Base-by-base conservation (phyloP, 2,797 vertebrate genomes). In the Meda fulgida region DNA sequence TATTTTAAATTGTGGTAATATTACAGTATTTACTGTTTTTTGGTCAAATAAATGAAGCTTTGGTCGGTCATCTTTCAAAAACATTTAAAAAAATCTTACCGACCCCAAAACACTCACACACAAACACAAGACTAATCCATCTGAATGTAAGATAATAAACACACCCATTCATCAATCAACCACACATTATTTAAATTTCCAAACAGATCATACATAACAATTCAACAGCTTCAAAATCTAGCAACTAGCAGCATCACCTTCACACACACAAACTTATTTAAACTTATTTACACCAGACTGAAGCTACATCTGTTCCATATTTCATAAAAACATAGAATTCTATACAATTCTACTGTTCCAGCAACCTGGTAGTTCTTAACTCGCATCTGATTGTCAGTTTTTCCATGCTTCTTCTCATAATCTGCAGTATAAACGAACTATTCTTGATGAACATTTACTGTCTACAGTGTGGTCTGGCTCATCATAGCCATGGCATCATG, bases 401-500 rank as follows among this genome's bases (percentile, higher is more conserved):
- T 75, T 75, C 21, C 26, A 46, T 11, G 4, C 29, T 16, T 26
- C 7, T 48, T 43, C 38, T 34, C 18, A 23, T 63, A 75, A 36
- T 23, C 43, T 83, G 46, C 46, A 18, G 14, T 48, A 23, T 58
- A 48, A 69, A 23, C 23, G 36, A 10, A 10, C 5, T 31, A 36
- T 60, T 48, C 70, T 21, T 58, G 71, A 38, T 83, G 36, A 38
- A 79, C 80, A 89, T 70, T 81, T 73, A 76, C 58, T 63, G 81
- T 71, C 65, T 69, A 13, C 26, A 40, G 67, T 84, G 63, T 73
- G 80, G 78, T 84, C 79, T 79, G 65, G 31, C 36, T 6, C 84
- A 79, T 66, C 55, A 31, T 76, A 82, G n/a, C 58, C 75, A 80
- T 72, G 58, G 60, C 78, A 78, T 73, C 29, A 89, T 89, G 67